A percentile compares a stretch with the other conserved stretches of the same genome.
phyloP scores from a whole-genome alignment of 2,113 vertebrate species.

The Ictalurus furcatus region DNA sequence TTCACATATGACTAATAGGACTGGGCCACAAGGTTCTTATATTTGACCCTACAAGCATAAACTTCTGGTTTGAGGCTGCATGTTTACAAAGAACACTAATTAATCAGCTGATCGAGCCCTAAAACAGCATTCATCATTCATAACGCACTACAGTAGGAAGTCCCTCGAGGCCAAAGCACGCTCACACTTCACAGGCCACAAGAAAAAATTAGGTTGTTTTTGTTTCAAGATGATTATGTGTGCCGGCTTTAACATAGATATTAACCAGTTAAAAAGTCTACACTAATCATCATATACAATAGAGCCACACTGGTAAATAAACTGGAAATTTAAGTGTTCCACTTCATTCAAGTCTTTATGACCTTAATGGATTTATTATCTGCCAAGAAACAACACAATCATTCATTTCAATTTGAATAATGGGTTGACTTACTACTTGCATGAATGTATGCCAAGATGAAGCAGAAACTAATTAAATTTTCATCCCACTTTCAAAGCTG shows the following conservation, averaged over 20 bases:
- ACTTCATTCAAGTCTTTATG: not conserved
- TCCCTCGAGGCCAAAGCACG: not conserved
- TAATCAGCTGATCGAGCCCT: slow-evolving; percentile 11
- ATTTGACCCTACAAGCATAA: slow-evolving; percentile 2
- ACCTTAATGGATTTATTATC: not conserved
- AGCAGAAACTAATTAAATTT: not conserved
- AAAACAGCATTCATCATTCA: not conserved
- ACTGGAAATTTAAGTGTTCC: not conserved
- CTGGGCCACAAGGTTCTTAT: not conserved
- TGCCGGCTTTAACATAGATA: not conserved
- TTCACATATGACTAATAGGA: not conserved
- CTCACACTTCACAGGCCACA: not conserved
- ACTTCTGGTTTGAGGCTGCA: not conserved
- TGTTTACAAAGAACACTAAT: not conserved
- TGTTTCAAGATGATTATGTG: not conserved
- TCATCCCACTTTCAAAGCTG: not conserved
- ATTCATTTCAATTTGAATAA: not conserved
- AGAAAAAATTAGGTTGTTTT: not conserved
- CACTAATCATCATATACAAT: not conserved
- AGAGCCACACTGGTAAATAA: not conserved
- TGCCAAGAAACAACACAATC: not conserved
- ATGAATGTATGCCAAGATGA: not conserved
- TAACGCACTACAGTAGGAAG: not conserved
- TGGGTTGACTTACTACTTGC: not conserved
- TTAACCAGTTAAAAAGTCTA: not conserved